Evolutionary conservation across 2,888 invertebrate genomes (phyloP).

Genomic region (Drosophila tripunctata): DNA sequence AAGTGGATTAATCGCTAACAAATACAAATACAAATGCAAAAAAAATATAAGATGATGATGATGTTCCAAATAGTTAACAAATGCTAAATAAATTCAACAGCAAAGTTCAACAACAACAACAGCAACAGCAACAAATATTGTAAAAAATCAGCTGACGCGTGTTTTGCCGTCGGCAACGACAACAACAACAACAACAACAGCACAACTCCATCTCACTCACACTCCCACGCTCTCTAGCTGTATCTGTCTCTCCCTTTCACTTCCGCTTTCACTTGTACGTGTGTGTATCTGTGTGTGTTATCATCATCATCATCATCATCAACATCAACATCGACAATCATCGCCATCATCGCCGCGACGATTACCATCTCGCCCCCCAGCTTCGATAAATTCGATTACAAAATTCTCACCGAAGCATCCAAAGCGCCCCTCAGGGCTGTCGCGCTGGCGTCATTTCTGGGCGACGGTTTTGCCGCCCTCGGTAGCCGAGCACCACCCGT

Average conservation of each 20-base stretch:
- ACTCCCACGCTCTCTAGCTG: slow-evolving; percentile 36
- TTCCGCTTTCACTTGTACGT: background rate
- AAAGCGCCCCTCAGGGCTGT: slow-evolving; percentile 85
- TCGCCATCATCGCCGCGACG: slow-evolving; percentile 25
- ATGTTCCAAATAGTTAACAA: slow-evolving; percentile 15
- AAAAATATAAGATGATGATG: slow-evolving; percentile 2
- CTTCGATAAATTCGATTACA: slow-evolving; percentile 77
- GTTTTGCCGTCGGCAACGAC: slow-evolving; percentile 66
- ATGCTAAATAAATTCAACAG: slow-evolving; percentile 19
- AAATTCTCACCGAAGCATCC: slow-evolving; percentile 85
- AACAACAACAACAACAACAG: slow-evolving; percentile 23
- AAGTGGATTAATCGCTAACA: slow-evolving; percentile 38
- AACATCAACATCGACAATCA: slow-evolving; percentile 13
- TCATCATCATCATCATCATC: slow-evolving; percentile 20
- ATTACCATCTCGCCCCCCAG: slow-evolving; percentile 55
- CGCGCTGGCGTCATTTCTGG: slow-evolving; percentile 85
- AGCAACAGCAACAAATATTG: background rate
- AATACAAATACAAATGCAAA: slow-evolving; percentile 9
- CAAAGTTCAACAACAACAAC: slow-evolving; percentile 7
- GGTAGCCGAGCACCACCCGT: slow-evolving; percentile 84
- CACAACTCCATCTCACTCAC: slow-evolving; percentile 51
- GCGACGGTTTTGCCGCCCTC: slow-evolving; percentile 85
- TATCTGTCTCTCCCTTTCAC: background rate
- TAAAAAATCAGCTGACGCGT: slow-evolving; percentile 52
- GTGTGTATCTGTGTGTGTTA: slow-evolving; percentile 17